Evolutionary conservation across 2,797 vertebrate genomes (phyloP).

Genomic region (Liparis tanakae): DNA sequence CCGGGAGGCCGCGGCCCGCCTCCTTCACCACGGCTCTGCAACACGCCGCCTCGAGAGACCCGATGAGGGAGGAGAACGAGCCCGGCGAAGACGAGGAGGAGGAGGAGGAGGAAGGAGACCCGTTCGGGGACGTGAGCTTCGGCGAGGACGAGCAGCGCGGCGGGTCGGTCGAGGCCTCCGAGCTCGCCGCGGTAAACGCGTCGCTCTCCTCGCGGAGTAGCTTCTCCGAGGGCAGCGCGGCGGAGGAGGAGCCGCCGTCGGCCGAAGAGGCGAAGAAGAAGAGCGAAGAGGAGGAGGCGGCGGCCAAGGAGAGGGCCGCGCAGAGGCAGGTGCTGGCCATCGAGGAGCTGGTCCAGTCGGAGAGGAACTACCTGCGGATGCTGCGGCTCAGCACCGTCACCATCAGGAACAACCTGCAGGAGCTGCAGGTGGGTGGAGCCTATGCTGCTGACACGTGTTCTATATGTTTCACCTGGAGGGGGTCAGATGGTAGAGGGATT

Average conservation of each 20-base stretch:
- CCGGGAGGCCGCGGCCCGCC: slow-evolving; percentile 54
- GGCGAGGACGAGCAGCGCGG: slow-evolving; percentile 15
- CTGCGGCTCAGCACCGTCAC: slow-evolving; percentile 84
- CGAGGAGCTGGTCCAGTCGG: slow-evolving; percentile 89
- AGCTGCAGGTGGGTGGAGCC: slow-evolving; percentile 78
- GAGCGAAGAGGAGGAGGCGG: slow-evolving; percentile 57
- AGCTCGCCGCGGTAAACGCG: neutral
- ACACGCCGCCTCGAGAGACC: slow-evolving; percentile 30
- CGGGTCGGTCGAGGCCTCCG: neutral
- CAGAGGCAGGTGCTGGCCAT: slow-evolving; percentile 85
- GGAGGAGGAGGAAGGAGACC: neutral
- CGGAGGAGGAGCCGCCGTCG: slow-evolving; percentile 52
- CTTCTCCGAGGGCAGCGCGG: slow-evolving; percentile 43
- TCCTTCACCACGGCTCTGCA: slow-evolving; percentile 44
- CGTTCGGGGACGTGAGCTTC: slow-evolving; percentile 27
- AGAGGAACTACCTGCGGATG: slow-evolving; percentile 88
- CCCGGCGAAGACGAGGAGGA: neutral
- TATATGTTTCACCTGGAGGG: neutral
- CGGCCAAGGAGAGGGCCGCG: slow-evolving; percentile 68
- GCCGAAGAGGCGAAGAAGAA: slow-evolving; percentile 49
- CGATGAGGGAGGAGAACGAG: slow-evolving; percentile 7
- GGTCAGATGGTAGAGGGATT: too few species aligned
- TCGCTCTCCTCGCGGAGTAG: slow-evolving; percentile 47
- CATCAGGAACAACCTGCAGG: slow-evolving; percentile 85
- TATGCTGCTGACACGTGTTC: too few species aligned